Percentiles rank a stretch among this genome's conserved stretches.
phyloP scores from a whole-genome alignment of 2,113 vertebrate genomes.

The Sylvietta virens region DNA sequence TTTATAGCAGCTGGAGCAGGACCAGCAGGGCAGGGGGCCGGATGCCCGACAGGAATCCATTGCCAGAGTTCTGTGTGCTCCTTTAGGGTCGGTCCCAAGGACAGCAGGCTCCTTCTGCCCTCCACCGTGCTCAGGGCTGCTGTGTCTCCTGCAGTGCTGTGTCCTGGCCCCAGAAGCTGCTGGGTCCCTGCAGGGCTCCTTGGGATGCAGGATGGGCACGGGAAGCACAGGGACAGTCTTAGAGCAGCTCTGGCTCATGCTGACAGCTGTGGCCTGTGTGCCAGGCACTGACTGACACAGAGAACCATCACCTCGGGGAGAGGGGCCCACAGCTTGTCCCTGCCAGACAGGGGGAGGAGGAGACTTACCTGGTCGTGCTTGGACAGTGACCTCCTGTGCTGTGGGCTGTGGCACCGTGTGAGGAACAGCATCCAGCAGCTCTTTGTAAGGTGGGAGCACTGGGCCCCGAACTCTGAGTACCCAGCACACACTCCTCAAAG shows the following conservation, averaged over 20 bases:
- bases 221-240: not conserved
- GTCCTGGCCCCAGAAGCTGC: not conserved
- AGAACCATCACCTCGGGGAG: not conserved
- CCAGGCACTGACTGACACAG: not conserved
- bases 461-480: not conserved
- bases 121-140: rapidly evolving
- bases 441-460: not conserved
- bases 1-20: not conserved
- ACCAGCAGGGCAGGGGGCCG: not conserved
- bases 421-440: not conserved
- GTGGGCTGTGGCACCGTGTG: not conserved
- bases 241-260: not conserved
- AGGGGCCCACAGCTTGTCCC: not conserved
- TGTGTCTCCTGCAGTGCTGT: not conserved
- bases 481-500: not conserved
- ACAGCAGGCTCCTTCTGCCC: not conserved
- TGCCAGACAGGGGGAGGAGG: not conserved
- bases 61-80: not conserved
- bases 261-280: rapidly evolving
- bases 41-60: not conserved
- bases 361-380: not conserved
- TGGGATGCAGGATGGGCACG: not conserved
- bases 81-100: not conserved
- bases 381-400: not conserved
- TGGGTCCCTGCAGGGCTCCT: not conserved